Evolutionary conservation across 1,140 invertebrate genomes (phyloP).

Genomic region (Meloidogyne exigua): DNA sequence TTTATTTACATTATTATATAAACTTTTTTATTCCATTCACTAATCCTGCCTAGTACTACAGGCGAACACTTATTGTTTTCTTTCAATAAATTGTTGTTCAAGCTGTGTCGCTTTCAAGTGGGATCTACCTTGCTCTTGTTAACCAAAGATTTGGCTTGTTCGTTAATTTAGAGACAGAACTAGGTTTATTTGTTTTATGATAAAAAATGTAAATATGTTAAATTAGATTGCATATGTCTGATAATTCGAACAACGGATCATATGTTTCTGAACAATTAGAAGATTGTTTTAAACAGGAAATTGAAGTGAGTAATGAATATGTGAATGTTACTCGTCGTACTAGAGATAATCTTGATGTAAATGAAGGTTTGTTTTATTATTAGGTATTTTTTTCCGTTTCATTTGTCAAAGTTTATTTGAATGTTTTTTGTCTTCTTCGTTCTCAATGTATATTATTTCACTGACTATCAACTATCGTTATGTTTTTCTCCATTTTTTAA

Average conservation of each 20-base stretch:
- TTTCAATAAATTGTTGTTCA: background rate
- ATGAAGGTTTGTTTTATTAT: background rate
- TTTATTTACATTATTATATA: background rate
- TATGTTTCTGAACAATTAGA: background rate
- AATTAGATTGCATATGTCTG: background rate
- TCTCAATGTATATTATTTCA: no score
- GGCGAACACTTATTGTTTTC: background rate
- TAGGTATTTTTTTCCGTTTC: no score
- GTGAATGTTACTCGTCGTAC: background rate
- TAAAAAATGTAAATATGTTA: background rate
- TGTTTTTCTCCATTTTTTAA: no score
- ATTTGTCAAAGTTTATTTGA: no score
- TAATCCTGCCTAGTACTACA: conserved; percentile 1
- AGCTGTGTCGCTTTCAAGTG: background rate
- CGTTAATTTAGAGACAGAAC: no score
- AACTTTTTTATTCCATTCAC: background rate
- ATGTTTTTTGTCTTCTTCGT: no score
- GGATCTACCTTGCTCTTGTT: background rate
- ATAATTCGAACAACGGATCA: background rate
- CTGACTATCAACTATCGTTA: no score
- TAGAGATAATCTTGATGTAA: background rate
- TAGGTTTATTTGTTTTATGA: no score
- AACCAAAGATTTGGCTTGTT: no score
- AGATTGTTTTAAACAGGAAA: background rate
- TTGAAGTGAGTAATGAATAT: background rate